phyloP scores from a whole-genome alignment of 2,113 vertebrate species.

The Strigops habroptila region DNA sequence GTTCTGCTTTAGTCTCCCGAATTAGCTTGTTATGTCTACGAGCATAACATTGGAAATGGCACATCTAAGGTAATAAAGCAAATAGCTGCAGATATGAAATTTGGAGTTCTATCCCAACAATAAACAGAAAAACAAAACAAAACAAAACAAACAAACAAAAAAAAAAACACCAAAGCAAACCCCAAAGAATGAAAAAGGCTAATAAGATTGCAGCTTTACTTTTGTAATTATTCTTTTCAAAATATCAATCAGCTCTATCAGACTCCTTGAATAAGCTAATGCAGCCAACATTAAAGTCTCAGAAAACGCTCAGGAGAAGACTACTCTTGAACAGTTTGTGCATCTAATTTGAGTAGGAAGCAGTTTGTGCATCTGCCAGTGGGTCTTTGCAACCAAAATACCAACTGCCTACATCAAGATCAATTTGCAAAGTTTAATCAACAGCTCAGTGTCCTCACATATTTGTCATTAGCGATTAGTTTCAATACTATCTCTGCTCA shows the following conservation, averaged over 20 bases:
- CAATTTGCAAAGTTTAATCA: background rate
- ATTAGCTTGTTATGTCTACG: conserved; percentile 2
- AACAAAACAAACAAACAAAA: background rate
- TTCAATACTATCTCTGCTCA: background rate
- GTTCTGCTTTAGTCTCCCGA: conserved; percentile 18
- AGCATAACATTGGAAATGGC: conserved; percentile 15
- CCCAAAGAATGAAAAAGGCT: background rate
- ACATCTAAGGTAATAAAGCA: conserved; percentile 42
- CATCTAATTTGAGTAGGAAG: background rate
- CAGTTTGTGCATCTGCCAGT: background rate
- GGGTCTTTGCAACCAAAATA: background rate
- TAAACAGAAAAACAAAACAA: background rate
- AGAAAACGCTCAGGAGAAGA: background rate
- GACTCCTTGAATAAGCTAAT: background rate
- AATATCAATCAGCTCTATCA: background rate
- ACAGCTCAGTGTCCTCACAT: background rate
- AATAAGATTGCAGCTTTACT: background rate
- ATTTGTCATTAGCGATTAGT: background rate
- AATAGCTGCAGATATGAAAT: conserved; percentile 2
- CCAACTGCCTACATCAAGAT: background rate
- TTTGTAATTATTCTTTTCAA: background rate
- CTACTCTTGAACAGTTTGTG: background rate
- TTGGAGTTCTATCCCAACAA: background rate
- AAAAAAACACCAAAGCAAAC: accelerated
- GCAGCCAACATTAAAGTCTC: background rate